phyloP scores from a whole-genome alignment of 2,113 vertebrate species.

The Oryzias curvinotus region DNA sequence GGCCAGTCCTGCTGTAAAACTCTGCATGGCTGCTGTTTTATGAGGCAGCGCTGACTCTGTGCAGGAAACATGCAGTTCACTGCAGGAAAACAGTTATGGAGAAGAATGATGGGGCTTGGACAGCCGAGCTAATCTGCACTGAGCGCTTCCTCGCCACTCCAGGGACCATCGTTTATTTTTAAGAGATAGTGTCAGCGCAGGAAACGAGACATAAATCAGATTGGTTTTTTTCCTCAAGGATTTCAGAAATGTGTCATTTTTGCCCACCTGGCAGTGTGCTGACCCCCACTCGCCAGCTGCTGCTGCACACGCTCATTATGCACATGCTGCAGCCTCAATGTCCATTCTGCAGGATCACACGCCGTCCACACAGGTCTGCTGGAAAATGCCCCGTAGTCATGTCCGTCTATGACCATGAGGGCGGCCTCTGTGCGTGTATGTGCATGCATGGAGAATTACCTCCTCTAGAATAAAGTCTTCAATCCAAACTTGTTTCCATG shows the following conservation, averaged over 20 bases:
- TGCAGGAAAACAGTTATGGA: slow-evolving; percentile 6
- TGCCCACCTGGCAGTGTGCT: background rate
- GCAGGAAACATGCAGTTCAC: no score
- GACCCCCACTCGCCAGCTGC: slow-evolving; percentile 7
- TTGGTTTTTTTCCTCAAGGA: slow-evolving; percentile 13
- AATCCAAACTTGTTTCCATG: no score
- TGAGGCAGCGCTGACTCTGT: slow-evolving; percentile 38
- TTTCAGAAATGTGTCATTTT: slow-evolving; percentile 14
- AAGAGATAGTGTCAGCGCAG: slow-evolving; percentile 18
- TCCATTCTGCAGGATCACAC: slow-evolving; percentile 33
- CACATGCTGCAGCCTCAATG: slow-evolving; percentile 26
- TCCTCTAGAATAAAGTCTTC: no score
- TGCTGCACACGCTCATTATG: slow-evolving; percentile 29
- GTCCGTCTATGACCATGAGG: background rate
- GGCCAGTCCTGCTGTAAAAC: slow-evolving; percentile 38
- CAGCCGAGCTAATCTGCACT: background rate
- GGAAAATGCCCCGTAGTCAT: slow-evolving; percentile 19
- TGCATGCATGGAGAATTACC: slow-evolving; percentile 5
- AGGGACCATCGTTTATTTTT: slow-evolving; percentile 5
- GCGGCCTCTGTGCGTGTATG: background rate
- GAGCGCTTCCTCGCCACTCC: background rate
- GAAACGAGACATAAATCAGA: slow-evolving; percentile 26
- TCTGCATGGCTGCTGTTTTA: slow-evolving; percentile 35
- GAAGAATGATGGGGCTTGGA: slow-evolving; percentile 15
- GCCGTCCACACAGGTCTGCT: slow-evolving; percentile 44